phyloP scores from a whole-genome alignment of 2,888 invertebrate genomes.

The Drosophila austrosaltans region DNA sequence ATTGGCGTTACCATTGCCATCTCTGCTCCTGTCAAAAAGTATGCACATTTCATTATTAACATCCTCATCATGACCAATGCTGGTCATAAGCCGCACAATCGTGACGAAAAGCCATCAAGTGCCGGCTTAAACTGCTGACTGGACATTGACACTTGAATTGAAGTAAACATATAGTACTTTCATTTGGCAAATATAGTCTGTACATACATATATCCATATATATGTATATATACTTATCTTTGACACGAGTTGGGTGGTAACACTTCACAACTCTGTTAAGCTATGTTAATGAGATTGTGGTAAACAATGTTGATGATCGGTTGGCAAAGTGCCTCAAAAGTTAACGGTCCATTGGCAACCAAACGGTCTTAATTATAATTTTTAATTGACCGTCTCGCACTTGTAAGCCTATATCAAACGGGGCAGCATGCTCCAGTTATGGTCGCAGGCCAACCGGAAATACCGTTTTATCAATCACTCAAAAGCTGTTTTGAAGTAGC shows the following conservation, averaged over 20 bases:
- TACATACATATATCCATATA: too few species aligned
- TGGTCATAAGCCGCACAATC: slow-evolving; percentile 53
- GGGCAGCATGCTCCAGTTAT: slow-evolving; percentile 42
- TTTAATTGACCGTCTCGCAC: slow-evolving; percentile 56
- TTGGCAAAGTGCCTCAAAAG: slow-evolving; percentile 12
- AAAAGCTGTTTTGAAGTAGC: slow-evolving; percentile 14
- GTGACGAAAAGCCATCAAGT: slow-evolving; percentile 74
- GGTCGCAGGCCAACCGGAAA: slow-evolving; percentile 63
- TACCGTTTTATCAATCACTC: slow-evolving; percentile 67
- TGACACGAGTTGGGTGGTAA: slow-evolving; percentile 1
- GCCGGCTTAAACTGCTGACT: slow-evolving; percentile 44
- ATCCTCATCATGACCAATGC: slow-evolving; percentile 43
- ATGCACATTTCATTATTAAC: slow-evolving; percentile 66
- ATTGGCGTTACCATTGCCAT: slow-evolving; percentile 22
- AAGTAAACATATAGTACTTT: slow-evolving; percentile 60
- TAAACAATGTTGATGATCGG: slow-evolving; percentile 20
- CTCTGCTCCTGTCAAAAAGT: slow-evolving; percentile 70
- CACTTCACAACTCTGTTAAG: background rate
- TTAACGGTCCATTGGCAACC: slow-evolving; percentile 22
- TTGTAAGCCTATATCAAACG: slow-evolving; percentile 22
- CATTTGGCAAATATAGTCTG: slow-evolving; percentile 55
- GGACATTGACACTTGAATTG: slow-evolving; percentile 75
- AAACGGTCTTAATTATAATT: slow-evolving; percentile 51
- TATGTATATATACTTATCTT: background rate
- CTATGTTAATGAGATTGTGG: slow-evolving; percentile 21